Evolutionary conservation across 2,797 vertebrate species (phyloP).

Genomic region (Cyclura pinguis): DNA sequence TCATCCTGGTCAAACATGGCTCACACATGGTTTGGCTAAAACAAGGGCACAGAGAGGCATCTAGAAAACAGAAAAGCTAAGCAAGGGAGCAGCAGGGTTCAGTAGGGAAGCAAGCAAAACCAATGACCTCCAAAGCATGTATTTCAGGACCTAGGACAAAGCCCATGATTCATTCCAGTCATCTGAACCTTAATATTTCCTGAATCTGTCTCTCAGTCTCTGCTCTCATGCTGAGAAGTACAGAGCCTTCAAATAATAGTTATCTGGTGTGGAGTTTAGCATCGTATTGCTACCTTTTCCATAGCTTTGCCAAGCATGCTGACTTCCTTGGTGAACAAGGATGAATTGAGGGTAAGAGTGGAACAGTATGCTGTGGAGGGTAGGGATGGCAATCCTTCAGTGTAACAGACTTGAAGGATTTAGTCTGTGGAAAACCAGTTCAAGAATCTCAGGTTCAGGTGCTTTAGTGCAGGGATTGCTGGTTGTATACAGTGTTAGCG

Average conservation of each 20-base stretch:
- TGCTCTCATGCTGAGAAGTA: not conserved
- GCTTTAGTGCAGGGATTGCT: no score
- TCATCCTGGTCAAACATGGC: not conserved
- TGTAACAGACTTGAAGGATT: not conserved
- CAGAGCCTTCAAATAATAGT: not conserved
- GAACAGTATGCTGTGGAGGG: not conserved
- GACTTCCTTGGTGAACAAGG: not conserved
- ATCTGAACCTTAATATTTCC: not conserved
- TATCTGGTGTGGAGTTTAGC: not conserved
- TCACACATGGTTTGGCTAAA: not conserved
- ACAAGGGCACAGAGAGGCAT: not conserved
- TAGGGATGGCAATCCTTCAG: not conserved
- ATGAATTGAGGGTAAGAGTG: not conserved
- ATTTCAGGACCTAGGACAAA: not conserved
- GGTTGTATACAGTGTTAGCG: no score
- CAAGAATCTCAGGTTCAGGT: no score
- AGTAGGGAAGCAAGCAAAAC: not conserved
- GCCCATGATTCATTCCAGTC: not conserved
- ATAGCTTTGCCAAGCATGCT: not conserved
- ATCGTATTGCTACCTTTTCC: not conserved
- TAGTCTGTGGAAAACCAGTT: not conserved
- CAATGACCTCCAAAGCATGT: no score
- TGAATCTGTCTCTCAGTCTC: not conserved
- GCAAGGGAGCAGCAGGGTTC: not conserved
- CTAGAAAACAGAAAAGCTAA: not conserved